phyloP scores from a whole-genome alignment of 2,797 vertebrate species.

The Ibycter americanus region DNA sequence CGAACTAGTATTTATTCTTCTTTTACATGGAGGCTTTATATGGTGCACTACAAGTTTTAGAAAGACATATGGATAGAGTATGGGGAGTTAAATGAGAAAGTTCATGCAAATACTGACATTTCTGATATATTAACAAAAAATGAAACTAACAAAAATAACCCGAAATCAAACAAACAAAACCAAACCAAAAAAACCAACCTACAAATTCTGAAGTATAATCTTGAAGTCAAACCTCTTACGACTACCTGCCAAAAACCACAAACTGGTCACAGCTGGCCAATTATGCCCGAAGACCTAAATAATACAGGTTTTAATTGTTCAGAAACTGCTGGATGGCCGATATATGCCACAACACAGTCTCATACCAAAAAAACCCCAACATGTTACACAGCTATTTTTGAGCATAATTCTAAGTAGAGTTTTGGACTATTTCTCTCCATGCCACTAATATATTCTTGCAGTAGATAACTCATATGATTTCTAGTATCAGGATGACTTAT shows the following conservation, averaged over 20 bases:
- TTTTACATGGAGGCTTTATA: rapidly evolving
- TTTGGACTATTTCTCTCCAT: neutral
- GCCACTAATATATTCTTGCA: neutral
- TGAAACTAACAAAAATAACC: neutral
- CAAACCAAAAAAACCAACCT: neutral
- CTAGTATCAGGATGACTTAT: neutral
- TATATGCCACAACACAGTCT: neutral
- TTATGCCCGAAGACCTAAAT: neutral
- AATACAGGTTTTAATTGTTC: neutral
- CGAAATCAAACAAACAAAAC: neutral
- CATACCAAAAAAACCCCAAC: rapidly evolving
- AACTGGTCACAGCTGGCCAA: neutral
- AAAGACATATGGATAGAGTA: neutral
- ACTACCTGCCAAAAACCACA: neutral
- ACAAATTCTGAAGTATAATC: neutral
- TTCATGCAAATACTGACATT: neutral
- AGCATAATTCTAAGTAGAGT: neutral
- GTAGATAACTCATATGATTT: neutral
- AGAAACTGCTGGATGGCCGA: neutral
- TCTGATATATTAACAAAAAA: neutral
- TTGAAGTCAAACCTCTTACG: neutral
- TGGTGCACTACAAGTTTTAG: neutral
- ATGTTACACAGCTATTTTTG: neutral
- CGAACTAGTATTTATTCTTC: neutral
- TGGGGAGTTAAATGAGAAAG: neutral